Conservation (phyloP, 2,113 vertebrate species). For the Thomomys bottae region DNA sequence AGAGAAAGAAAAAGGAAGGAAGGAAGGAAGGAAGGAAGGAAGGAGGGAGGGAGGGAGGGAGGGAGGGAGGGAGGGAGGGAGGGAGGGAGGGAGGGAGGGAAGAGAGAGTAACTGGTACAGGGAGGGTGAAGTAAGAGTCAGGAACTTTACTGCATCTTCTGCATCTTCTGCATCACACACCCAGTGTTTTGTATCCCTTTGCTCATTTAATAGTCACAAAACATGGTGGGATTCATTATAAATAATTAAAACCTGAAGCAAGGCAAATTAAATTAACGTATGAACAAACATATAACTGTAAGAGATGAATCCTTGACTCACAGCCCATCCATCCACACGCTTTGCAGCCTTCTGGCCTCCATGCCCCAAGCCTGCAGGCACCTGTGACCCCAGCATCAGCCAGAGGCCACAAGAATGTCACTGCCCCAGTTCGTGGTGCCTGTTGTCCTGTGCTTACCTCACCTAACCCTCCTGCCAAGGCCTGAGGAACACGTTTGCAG, state of each 20-base stretch:
- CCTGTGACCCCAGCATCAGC: neutral
- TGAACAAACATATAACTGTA: neutral
- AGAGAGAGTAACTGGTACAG: too few species aligned
- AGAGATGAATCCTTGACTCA: neutral
- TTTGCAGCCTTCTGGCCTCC: neutral
- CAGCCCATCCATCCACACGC: neutral
- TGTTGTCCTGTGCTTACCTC: too few species aligned
- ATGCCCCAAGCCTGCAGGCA: too few species aligned
- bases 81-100: neutral
- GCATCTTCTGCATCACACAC: rapidly evolving
- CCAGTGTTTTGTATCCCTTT: neutral
- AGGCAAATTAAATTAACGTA: constrained; percentile 15
- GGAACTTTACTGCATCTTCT: neutral
- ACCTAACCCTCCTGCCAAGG: too few species aligned
- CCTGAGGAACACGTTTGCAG: neutral
- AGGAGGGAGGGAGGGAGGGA: neutral
- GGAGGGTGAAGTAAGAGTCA: too few species aligned
- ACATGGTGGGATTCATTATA: neutral
- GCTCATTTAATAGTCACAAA: neutral
- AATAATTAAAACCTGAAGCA: neutral
- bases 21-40: neutral
- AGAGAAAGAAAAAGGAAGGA: neutral
- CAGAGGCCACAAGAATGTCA: neutral
- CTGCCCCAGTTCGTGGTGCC: too few species aligned
- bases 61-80: rapidly evolving